phyloP scores from a whole-genome alignment of 2,797 vertebrate genomes.

The Parauchenoglanis ngamensis region DNA sequence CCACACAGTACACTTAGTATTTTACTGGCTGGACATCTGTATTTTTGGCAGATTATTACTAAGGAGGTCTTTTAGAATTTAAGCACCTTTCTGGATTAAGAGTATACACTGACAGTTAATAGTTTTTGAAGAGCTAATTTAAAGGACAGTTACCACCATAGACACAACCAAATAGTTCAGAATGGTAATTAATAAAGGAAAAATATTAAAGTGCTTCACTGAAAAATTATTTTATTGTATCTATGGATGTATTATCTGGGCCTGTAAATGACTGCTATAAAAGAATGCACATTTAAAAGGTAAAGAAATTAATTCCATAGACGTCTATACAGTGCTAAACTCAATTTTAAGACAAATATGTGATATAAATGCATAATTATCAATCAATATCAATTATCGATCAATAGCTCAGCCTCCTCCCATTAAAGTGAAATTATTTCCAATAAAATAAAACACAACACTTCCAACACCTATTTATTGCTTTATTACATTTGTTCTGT shows the following conservation, averaged over 20 bases:
- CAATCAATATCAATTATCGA: too few relatives aligned
- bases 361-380: background rate
- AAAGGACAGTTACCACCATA: too few relatives aligned
- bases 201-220: background rate
- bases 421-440: background rate
- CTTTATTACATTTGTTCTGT: background rate
- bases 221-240: too few relatives aligned
- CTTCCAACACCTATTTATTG: too few relatives aligned
- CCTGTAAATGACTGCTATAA: background rate
- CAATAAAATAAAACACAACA: too few relatives aligned
- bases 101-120: background rate
- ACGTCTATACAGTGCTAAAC: too few relatives aligned
- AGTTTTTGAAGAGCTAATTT: background rate
- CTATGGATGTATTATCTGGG: background rate
- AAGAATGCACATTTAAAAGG: background rate
- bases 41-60: background rate
- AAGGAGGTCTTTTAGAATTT: background rate
- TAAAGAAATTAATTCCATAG: too few relatives aligned
- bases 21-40: background rate
- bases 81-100: background rate
- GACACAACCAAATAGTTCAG: background rate
- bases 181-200: background rate
- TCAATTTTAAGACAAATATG: background rate
- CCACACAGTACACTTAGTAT: slow-evolving; percentile 9
- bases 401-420: background rate